These are phyloP conservation scores for Mimumesa dahlbomi DNA, from an alignment of 2,888 invertebrate species.

Conservation along the genomic window DNA sequence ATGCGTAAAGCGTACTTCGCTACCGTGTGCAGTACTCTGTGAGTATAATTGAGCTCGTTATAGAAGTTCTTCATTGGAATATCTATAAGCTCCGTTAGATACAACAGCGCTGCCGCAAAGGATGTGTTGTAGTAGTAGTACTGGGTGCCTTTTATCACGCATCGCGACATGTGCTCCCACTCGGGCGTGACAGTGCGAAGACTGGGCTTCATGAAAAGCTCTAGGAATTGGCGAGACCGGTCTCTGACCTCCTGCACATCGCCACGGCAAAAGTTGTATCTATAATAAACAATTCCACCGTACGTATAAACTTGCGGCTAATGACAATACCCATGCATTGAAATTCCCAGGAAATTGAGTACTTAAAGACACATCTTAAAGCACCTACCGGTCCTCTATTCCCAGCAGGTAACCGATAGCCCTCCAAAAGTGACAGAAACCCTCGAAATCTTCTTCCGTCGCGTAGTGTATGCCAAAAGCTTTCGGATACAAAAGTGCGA, in stretches of 20 bases:
- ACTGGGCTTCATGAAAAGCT: conserved; percentile 74
- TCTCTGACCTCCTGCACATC: conserved; percentile 71
- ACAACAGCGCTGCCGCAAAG: conserved; percentile 71
- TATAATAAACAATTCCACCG: not conserved
- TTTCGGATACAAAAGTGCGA: conserved; percentile 80
- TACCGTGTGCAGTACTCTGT: not conserved
- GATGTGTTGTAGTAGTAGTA: conserved; percentile 67
- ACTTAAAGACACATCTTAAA: too few relatives aligned
- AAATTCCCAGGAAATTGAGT: too few relatives aligned
- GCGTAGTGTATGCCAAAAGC: conserved; percentile 77
- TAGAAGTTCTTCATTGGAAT: conserved; percentile 67
- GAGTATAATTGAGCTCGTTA: not conserved
- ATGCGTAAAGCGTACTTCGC: not conserved
- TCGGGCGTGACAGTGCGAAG: conserved; percentile 71
- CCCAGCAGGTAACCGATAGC: conserved; percentile 82
- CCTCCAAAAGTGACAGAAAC: conserved; percentile 82
- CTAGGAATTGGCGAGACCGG: conserved; percentile 69
- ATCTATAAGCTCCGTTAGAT: conserved; percentile 70
- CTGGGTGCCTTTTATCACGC: conserved; percentile 72
- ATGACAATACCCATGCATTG: too few relatives aligned
- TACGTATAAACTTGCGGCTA: too few relatives aligned
- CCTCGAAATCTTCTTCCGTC: conserved; percentile 80
- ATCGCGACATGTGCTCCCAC: conserved; percentile 80
- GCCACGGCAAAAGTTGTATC: conserved; percentile 79
- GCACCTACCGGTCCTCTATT: conserved; percentile 73